A percentile compares a stretch with the other conserved stretches of the same genome.
phyloP scores from a whole-genome alignment of 2,113 vertebrate species.

The Corvus moneduloides region DNA sequence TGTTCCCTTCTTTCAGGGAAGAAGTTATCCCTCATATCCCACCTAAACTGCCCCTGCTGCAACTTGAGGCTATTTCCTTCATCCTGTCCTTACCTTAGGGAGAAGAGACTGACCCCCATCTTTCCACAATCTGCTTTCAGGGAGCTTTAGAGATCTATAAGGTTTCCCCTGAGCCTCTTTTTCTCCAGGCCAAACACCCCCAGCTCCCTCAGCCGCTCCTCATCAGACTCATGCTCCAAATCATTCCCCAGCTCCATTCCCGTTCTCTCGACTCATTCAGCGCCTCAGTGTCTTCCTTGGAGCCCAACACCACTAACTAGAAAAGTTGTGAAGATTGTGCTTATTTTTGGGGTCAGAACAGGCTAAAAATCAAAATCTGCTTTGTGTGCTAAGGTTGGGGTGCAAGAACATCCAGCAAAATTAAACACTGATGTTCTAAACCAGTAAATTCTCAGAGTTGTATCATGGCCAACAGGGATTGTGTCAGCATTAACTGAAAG shows the following conservation, averaged over 20 bases:
- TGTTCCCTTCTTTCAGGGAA: neutral
- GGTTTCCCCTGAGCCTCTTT: neutral
- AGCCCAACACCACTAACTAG: neutral
- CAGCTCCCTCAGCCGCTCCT: neutral
- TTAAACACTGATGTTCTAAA: neutral
- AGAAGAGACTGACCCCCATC: neutral
- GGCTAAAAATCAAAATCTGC: neutral
- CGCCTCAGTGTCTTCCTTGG: neutral
- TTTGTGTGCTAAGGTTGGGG: neutral
- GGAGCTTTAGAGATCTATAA: neutral
- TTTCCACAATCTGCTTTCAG: neutral
- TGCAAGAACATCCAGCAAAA: neutral
- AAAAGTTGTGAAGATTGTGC: neutral
- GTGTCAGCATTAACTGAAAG: neutral
- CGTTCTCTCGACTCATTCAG: neutral
- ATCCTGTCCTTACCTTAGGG: fast-evolving
- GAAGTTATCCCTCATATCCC: neutral
- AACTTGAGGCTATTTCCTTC: neutral
- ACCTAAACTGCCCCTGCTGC: fast-evolving
- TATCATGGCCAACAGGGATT: neutral
- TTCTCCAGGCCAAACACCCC: neutral
- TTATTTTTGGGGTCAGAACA: neutral
- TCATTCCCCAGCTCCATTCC: neutral
- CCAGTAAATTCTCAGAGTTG: neutral
- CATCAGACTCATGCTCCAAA: neutral